Evolutionary conservation across 2,113 vertebrate species (phyloP).

Genomic region (Pygoscelis antarcticus): DNA sequence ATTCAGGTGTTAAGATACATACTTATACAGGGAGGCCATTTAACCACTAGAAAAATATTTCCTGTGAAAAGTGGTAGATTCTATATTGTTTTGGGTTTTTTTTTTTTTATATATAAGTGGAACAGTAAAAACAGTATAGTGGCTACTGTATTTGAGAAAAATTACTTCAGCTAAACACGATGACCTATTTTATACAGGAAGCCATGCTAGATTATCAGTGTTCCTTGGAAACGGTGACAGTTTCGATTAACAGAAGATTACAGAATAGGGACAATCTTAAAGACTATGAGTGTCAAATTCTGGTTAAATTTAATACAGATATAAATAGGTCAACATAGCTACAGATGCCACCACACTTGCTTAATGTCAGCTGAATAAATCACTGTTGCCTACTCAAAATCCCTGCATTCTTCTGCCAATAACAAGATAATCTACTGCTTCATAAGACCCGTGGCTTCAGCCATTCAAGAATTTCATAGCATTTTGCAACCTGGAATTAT

Average conservation of each 20-base stretch:
- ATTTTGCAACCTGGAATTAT: not conserved
- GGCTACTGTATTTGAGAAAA: not conserved
- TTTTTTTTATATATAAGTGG: not conserved
- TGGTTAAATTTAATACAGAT: not conserved
- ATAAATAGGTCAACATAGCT: not conserved
- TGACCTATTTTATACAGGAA: not conserved
- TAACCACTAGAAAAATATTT: not conserved
- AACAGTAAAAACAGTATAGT: not conserved
- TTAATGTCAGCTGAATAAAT: not conserved
- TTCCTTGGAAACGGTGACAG: not conserved
- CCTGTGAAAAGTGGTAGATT: not conserved
- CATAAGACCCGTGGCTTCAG: not conserved
- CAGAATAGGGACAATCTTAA: not conserved
- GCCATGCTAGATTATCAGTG: not conserved
- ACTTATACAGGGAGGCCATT: not conserved
- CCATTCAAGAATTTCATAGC: not conserved
- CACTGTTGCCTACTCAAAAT: not conserved
- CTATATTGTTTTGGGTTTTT: not conserved
- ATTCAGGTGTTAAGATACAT: not conserved
- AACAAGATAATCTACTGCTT: not conserved
- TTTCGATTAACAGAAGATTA: not conserved
- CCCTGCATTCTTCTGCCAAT: not conserved
- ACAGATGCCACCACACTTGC: not conserved
- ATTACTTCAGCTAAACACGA: slow-evolving; percentile 7
- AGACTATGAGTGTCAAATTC: not conserved